These are phyloP conservation scores for Teinopalpus imperialis DNA, from an alignment of 2,888 invertebrate species.

Conservation along the genomic window DNA sequence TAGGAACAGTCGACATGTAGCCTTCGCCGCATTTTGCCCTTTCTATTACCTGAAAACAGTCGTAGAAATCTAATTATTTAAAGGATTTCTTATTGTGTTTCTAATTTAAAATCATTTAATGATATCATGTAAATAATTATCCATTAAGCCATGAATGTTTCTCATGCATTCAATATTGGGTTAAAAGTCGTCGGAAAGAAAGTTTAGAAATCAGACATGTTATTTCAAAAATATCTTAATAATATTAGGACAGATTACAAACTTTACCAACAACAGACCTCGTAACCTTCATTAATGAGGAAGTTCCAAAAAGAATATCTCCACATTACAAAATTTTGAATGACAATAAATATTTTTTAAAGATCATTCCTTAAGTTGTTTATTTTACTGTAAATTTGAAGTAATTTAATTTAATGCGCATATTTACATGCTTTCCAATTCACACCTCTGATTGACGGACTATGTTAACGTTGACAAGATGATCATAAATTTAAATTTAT, in stretches of 20 bases:
- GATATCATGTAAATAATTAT: no score
- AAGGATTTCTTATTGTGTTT: neutral
- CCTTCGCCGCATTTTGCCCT: constrained; percentile 67
- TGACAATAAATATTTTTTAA: constrained; percentile 26
- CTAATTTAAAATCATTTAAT: no score
- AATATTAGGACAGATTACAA: no score
- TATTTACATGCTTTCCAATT: constrained; percentile 15
- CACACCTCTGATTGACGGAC: neutral
- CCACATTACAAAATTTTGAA: constrained; percentile 49
- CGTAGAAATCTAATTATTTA: no score
- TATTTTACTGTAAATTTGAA: neutral
- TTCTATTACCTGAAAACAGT: constrained; percentile 48
- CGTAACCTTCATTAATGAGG: constrained; percentile 41
- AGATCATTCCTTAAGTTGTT: constrained; percentile 40
- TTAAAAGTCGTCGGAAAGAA: no score
- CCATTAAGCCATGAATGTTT: no score
- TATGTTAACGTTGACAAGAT: constrained; percentile 9
- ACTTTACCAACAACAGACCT: constrained; percentile 33
- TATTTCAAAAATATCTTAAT: no score
- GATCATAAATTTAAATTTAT: constrained; percentile 7
- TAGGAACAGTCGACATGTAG: constrained; percentile 55
- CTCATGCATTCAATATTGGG: no score
- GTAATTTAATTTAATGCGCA: constrained; percentile 14
- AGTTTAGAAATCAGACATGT: no score
- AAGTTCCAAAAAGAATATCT: constrained; percentile 42